Evolutionary conservation across 2,888 invertebrate genomes (phyloP).

Genomic region (Eutolmus rufibarbis): DNA sequence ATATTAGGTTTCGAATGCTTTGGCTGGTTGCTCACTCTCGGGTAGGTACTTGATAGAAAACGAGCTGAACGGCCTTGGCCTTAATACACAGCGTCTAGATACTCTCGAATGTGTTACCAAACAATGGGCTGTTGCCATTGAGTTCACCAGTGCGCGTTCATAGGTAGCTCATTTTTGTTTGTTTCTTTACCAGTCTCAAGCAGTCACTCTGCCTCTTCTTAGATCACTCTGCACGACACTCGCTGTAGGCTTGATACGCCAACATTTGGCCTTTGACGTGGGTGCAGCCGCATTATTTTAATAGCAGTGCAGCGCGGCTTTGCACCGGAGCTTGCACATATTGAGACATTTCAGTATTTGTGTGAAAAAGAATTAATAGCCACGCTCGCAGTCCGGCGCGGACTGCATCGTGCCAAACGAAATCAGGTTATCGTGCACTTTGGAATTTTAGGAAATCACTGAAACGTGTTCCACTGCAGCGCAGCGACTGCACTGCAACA

Average conservation of each 20-base stretch:
- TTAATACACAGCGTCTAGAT: constrained; percentile 29
- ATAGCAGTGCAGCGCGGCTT: neutral
- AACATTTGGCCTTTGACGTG: constrained; percentile 30
- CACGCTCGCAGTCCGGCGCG: neutral
- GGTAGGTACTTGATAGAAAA: neutral
- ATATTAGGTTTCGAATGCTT: neutral
- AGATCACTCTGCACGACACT: constrained; percentile 3
- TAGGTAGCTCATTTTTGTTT: constrained; percentile 13
- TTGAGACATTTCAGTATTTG: neutral
- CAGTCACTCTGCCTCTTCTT: neutral
- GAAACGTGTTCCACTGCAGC: neutral
- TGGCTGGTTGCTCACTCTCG: neutral
- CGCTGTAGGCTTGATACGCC: constrained; percentile 6
- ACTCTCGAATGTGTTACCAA: constrained; percentile 16
- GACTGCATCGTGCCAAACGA: neutral
- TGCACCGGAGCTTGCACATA: neutral
- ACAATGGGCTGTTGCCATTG: constrained; percentile 41
- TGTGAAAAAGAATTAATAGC: neutral
- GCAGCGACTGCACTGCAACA: neutral
- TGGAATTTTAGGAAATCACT: neutral
- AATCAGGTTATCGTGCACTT: neutral
- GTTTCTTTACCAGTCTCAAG: neutral
- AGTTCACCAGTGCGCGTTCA: constrained; percentile 7
- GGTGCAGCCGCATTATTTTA: constrained; percentile 15
- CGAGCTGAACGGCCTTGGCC: constrained; percentile 31